phyloP scores from a whole-genome alignment of 2,113 vertebrate genomes.

The Heliornis fulica region DNA sequence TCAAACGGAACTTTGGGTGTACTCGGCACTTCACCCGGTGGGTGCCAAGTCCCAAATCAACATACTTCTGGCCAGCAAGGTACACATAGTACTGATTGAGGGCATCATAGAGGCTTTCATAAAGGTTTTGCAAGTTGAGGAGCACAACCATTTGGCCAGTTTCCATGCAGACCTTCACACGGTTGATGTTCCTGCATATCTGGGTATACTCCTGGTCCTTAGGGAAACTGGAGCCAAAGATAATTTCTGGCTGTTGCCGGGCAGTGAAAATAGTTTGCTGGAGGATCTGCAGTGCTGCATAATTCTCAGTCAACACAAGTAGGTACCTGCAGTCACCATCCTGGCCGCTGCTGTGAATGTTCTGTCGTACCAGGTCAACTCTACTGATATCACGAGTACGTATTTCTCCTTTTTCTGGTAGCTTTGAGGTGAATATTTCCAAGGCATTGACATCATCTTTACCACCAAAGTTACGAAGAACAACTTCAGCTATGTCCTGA shows the following conservation, averaged over 20 bases:
- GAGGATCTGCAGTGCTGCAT: slow-evolving; percentile 89
- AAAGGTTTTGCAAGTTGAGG: slow-evolving; percentile 93
- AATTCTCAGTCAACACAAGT: slow-evolving; percentile 91
- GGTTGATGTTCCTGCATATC: slow-evolving; percentile 93
- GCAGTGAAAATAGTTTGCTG: slow-evolving; percentile 82
- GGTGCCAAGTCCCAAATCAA: slow-evolving; percentile 93
- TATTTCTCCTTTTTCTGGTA: slow-evolving; percentile 33
- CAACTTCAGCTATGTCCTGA: slow-evolving; percentile 74
- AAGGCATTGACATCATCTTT: slow-evolving; percentile 82
- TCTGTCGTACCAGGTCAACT: slow-evolving; percentile 83
- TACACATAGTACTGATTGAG: slow-evolving; percentile 96
- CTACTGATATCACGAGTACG: slow-evolving; percentile 67
- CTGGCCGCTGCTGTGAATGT: slow-evolving; percentile 75
- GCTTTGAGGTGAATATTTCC: slow-evolving; percentile 74
- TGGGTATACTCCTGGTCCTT: slow-evolving; percentile 95
- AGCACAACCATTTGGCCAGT: slow-evolving; percentile 89
- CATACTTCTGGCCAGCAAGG: slow-evolving; percentile 93
- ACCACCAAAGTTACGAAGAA: slow-evolving; percentile 94
- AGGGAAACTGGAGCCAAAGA: slow-evolving; percentile 95
- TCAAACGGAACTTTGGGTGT: slow-evolving; percentile 85
- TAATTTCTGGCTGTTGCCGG: slow-evolving; percentile 86
- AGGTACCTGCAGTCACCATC: slow-evolving; percentile 89
- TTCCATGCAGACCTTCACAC: slow-evolving; percentile 97
- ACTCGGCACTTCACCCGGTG: slow-evolving; percentile 97
- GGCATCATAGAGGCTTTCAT: slow-evolving; percentile 96